Base-by-base conservation (phyloP, 2,888 invertebrate species). In the Luperina nickerlii region DNA sequence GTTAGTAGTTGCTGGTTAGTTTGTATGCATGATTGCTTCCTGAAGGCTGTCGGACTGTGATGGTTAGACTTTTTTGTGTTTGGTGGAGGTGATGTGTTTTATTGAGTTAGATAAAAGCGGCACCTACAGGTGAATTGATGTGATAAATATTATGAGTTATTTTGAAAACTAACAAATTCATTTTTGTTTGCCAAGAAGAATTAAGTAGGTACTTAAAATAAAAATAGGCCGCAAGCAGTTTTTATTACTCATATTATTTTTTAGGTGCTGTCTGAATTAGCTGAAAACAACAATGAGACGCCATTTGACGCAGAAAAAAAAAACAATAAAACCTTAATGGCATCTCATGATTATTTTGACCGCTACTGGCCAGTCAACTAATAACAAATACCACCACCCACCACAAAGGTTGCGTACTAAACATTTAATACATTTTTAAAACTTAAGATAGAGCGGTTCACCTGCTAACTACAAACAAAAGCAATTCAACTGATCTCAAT, bases 11-110 rank as follows among this genome's bases (percentile, higher is more conserved):
- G 27, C 24, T 84, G 75, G 81, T 85, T 85, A 83, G 90, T 91
- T 90, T 91, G 81, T 86, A 91, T 89, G 89, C 90, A 89, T 91
- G 89, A 91, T 91, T 89, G 90, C 88, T 91, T 88, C 85, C 91
- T 92, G 90, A 92, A 93, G 89, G 89, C 88, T 91, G 89, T 89
- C 87, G 48, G 51, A 54, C 70, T 54, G 63, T 77, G 71, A 76
- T 78, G 60, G 51, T 70, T 63, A 38, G 62, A 48, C 68, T 62
- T 67, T 76, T 78, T 76, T 78, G 74, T 81, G 69, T 81, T 82
- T 74, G 32, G 70, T 45, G 11, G 27, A 72, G 63, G 66, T 81
- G 27, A 48, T 57, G 38, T 74, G 38, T 81, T 75, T 13, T 74
- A 45, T 74, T 81, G 20, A 48, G n/a, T 62, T 81, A 9, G 6